phyloP scores from a whole-genome alignment of 2,888 invertebrate genomes.

The Cremastinae sp. region DNA sequence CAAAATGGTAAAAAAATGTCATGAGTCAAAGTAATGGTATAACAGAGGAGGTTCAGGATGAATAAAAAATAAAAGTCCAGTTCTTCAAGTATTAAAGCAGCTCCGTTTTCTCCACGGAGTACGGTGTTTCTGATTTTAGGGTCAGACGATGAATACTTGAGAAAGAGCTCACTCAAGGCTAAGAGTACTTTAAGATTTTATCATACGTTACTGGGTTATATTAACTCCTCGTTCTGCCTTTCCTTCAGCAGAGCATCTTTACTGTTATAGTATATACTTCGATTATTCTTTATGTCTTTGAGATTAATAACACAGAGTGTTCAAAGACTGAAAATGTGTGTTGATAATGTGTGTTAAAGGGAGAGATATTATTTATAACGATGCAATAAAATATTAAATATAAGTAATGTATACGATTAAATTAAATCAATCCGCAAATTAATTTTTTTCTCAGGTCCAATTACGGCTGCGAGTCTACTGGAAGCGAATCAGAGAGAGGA shows the following conservation, averaged over 20 bases:
- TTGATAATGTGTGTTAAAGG: too few relatives aligned
- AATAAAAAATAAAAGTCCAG: slow-evolving; percentile 6
- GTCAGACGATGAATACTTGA: slow-evolving; percentile 20
- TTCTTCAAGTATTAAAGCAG: background rate
- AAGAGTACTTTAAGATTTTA: slow-evolving; percentile 39
- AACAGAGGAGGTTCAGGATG: slow-evolving; percentile 1
- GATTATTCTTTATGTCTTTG: slow-evolving; percentile 47
- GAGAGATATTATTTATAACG: background rate
- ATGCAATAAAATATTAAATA: background rate
- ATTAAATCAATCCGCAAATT: slow-evolving; percentile 25
- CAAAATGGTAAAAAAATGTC: too few relatives aligned
- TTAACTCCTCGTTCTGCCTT: slow-evolving; percentile 15
- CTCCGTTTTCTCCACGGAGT: slow-evolving; percentile 11
- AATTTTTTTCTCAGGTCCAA: slow-evolving; percentile 66
- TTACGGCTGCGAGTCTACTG: slow-evolving; percentile 81
- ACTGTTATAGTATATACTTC: slow-evolving; percentile 3
- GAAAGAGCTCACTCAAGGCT: slow-evolving; percentile 5
- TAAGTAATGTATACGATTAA: background rate
- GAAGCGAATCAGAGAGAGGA: slow-evolving; percentile 83
- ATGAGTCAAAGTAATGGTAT: too few relatives aligned
- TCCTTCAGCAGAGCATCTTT: slow-evolving; percentile 20
- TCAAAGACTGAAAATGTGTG: too few relatives aligned
- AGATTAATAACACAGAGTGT: too few relatives aligned
- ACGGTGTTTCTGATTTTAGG: slow-evolving; percentile 25
- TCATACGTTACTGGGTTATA: slow-evolving; percentile 26